Base-by-base conservation (phyloP, 2,888 invertebrate species). In the Lithophane socia region DNA sequence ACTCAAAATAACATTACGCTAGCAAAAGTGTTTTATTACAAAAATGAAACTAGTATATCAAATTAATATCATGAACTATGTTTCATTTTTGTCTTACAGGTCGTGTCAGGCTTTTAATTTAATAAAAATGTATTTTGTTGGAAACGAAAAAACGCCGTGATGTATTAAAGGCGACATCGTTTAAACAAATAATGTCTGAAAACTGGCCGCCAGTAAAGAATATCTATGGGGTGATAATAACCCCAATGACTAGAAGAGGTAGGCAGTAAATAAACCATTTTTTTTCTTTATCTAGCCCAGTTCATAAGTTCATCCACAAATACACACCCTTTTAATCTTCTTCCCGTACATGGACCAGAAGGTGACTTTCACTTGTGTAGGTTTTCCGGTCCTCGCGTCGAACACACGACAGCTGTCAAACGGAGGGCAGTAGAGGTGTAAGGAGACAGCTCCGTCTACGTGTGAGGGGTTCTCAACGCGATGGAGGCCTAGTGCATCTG, bases 361-460 rank as follows among this genome's bases (percentile, higher is more conserved):
- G 0, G 99, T 99, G 58, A 99, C 98, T 18, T 93, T 92, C 2
- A 95, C 95, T 65, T 96, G 94, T 0, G 97, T 97, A 63, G 97
- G 97, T 86, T 98, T 98, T 21, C 99, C 99, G 0, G 99, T 99
- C 86, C 98, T 98, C 91, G 99, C 98, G 92, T 99, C 99, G 93
- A 99, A 99, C 52, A 99, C 98, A 52, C 98, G 97, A 93, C 99
- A 99, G 84, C 97, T 96, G 87, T 98, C 97, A 92, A 99, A 99
- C 0, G 99, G 99, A 0, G 99, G 99, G 87, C 98, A 98, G 95
- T 99, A 99, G 4, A 99, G 97, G 93, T 99, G 99, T 47, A 99
- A 97, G 10, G 99, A 99, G 0, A 99, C 98, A 0, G 99, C 98
- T 0, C 98, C 97, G 91, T 99, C 98, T 0, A 98, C 97, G 92